phyloP scores from a whole-genome alignment of 1,140 invertebrate genomes.

The Tribolium madens region DNA sequence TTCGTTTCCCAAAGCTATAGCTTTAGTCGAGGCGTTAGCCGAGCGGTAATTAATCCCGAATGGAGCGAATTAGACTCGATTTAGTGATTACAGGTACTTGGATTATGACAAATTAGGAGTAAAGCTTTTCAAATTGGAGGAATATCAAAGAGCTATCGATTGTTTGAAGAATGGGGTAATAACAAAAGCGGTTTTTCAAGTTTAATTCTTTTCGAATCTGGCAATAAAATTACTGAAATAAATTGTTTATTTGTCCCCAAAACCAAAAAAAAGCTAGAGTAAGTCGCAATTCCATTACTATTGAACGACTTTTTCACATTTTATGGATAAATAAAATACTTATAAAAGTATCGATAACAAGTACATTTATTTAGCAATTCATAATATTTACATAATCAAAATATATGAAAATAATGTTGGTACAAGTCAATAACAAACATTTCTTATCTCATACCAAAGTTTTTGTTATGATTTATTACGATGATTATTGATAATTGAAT shows the following conservation, averaged over 20 bases:
- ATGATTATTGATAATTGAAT: not conserved
- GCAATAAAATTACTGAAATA: not conserved
- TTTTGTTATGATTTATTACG: not conserved
- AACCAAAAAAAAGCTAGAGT: not conserved
- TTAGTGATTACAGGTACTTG: constrained; percentile 66
- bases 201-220: constrained; percentile 54
- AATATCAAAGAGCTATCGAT: constrained; percentile 72
- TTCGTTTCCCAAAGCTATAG: constrained; percentile 74
- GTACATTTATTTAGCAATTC: not conserved
- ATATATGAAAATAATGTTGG: not conserved
- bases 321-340: not conserved
- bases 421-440: not conserved
- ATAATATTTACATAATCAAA: not conserved
- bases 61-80: not conserved
- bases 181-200: constrained; percentile 76
- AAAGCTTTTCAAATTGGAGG: constrained; percentile 70
- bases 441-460: not conserved
- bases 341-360: not conserved
- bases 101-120: constrained; percentile 75
- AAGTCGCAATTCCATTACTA: too few species aligned
- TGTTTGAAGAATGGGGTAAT: constrained; percentile 71
- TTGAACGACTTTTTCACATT: too few species aligned
- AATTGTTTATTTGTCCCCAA: not conserved
- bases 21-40: constrained; percentile 73
- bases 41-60: constrained; percentile 61